Evolutionary conservation across 1,140 invertebrate genomes (phyloP).

Genomic region (Rhagoletis pomonella): DNA sequence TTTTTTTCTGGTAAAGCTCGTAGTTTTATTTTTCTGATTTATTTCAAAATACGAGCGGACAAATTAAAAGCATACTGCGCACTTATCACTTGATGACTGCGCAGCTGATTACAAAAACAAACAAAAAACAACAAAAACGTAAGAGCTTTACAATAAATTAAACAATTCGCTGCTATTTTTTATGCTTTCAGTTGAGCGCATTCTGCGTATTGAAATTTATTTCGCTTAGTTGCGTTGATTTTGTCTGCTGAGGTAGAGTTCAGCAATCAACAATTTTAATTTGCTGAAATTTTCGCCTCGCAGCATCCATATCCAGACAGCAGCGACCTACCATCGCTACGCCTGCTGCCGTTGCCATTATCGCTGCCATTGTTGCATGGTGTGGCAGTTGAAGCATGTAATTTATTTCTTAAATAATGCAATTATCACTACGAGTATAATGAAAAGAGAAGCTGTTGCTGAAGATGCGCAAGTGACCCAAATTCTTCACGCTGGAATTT

Average conservation of each 20-base stretch:
- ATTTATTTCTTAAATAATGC: slow-evolving; percentile 47
- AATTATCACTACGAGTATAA: slow-evolving; percentile 32
- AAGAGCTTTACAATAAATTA: neutral
- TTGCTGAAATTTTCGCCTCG: neutral
- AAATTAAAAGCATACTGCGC: neutral
- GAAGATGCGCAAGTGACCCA: slow-evolving; percentile 16
- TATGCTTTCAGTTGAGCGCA: no score
- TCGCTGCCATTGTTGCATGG: neutral
- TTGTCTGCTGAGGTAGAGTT: neutral
- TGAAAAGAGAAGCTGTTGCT: neutral
- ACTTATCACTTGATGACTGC: slow-evolving; percentile 18
- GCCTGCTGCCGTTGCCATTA: no score
- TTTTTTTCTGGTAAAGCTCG: neutral
- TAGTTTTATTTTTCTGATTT: neutral
- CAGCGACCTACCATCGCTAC: no score
- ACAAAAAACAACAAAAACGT: neutral
- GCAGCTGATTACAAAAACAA: neutral
- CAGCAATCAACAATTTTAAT: slow-evolving; percentile 15
- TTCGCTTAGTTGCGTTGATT: slow-evolving; percentile 33
- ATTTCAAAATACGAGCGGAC: no score
- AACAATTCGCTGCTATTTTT: neutral
- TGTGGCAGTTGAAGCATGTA: slow-evolving; percentile 18
- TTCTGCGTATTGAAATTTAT: slow-evolving; percentile 48
- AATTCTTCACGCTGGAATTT: slow-evolving; percentile 21
- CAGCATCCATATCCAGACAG: neutral